phyloP scores from a whole-genome alignment of 1,140 invertebrate genomes.

The Cherax quadricarinatus region DNA sequence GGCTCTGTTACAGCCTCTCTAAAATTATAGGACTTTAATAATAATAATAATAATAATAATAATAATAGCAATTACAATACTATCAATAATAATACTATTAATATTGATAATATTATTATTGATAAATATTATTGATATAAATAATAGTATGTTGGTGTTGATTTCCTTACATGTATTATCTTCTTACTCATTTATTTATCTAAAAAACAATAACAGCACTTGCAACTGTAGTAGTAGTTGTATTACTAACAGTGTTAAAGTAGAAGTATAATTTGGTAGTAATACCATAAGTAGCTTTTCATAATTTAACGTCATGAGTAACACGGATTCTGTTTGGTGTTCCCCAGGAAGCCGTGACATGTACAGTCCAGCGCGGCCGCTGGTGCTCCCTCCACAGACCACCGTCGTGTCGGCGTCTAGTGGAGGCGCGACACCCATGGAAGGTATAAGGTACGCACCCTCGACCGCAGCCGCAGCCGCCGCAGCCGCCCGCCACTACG shows the following conservation, averaged over 20 bases:
- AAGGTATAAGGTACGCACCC: constrained; percentile 62
- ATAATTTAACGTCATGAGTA: no score
- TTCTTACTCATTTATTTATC: no score
- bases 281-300: not conserved
- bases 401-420: constrained; percentile 12
- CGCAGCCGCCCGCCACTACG: constrained; percentile 83
- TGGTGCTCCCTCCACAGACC: constrained; percentile 55
- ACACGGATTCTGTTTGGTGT: not conserved
- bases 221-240: not conserved
- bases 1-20: no score
- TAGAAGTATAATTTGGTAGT: not conserved
- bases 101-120: no score
- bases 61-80: no score
- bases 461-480: constrained; percentile 54
- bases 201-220: not conserved
- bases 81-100: no score
- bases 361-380: constrained; percentile 60
- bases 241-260: not conserved
- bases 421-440: constrained; percentile 42
- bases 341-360: constrained; percentile 60
- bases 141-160: no score
- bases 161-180: no score
- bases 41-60: no score
- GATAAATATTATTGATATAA: no score
- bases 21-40: no score